These are phyloP conservation scores for Chloroclystis v-ata DNA, from an alignment of 2,888 invertebrate genomes.

Conservation along the genomic window DNA sequence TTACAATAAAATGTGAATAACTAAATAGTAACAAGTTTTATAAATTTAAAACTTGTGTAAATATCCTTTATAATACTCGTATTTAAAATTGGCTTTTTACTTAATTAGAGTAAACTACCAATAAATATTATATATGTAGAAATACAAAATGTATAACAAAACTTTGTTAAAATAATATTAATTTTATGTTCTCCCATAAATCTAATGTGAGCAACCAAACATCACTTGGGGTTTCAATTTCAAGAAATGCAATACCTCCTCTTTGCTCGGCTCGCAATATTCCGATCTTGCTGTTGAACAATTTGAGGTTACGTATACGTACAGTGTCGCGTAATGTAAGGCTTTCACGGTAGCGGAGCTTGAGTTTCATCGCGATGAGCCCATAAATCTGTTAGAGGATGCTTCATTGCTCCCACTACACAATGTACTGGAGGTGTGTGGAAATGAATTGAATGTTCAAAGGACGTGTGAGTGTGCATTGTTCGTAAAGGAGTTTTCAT, in stretches of 20 bases:
- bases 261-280: too few species aligned
- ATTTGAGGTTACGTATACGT: conserved; percentile 3
- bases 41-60: too few species aligned
- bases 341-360: conserved; percentile 17
- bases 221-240: background rate
- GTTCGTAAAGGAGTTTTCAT: conserved; percentile 2
- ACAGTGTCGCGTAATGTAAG: conserved; percentile 5
- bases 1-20: too few species aligned
- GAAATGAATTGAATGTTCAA: conserved; percentile 20
- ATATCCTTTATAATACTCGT: too few species aligned
- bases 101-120: too few species aligned
- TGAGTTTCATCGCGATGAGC: conserved; percentile 24
- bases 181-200: too few species aligned
- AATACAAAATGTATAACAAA: too few species aligned
- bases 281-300: background rate
- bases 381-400: conserved; percentile 28
- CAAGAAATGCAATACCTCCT: background rate
- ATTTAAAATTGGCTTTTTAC: too few species aligned
- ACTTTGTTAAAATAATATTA: too few species aligned
- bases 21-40: too few species aligned
- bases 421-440: conserved; percentile 6
- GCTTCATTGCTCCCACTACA: conserved; percentile 19
- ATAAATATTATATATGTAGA: too few species aligned
- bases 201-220: too few species aligned
- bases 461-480: conserved; percentile 7